Conservation (phyloP, 2,797 vertebrate genomes). For the Smutsia gigantea region DNA sequence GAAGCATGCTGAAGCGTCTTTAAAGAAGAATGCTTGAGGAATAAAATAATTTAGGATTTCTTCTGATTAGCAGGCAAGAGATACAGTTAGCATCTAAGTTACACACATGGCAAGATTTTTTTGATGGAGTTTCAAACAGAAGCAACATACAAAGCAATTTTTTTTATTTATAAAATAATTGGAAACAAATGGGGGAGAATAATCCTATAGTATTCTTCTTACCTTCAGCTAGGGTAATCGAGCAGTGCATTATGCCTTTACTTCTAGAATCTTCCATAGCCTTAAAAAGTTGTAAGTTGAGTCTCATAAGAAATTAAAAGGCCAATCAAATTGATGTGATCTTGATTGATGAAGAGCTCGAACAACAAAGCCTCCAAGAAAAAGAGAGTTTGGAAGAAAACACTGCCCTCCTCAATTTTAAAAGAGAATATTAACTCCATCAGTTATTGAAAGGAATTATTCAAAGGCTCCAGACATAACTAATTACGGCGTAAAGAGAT, state of each 20-base stretch:
- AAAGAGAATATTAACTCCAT: constrained; percentile 81
- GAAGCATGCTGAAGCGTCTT: constrained; percentile 69
- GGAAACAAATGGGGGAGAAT: constrained; percentile 69
- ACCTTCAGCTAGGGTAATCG: constrained; percentile 26
- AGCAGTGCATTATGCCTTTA: not conserved
- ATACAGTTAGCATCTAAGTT: constrained; percentile 76
- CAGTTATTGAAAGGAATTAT: constrained; percentile 88
- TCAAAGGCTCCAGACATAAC: constrained; percentile 94
- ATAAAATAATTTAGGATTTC: constrained; percentile 71
- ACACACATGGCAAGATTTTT: constrained; percentile 83
- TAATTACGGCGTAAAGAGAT: constrained; percentile 95
- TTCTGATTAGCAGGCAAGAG: constrained; percentile 65
- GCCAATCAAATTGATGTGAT: constrained; percentile 81
- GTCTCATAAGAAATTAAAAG: constrained; percentile 81
- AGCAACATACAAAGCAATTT: constrained; percentile 82
- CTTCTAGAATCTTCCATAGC: constrained; percentile 66
- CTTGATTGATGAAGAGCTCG: constrained; percentile 55
- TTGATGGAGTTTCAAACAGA: constrained; percentile 84
- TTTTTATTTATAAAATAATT: constrained; percentile 73
- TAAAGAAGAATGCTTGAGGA: constrained; percentile 71
- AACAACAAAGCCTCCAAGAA: constrained; percentile 77
- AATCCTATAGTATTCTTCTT: constrained; percentile 63
- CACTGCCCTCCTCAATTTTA: constrained; percentile 70
- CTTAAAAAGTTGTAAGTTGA: constrained; percentile 84
- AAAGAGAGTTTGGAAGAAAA: constrained; percentile 81